Percentiles rank a stretch among this genome's conserved stretches.
phyloP scores from a whole-genome alignment of 2,888 invertebrate species.

The Spilosoma lubricipeda region DNA sequence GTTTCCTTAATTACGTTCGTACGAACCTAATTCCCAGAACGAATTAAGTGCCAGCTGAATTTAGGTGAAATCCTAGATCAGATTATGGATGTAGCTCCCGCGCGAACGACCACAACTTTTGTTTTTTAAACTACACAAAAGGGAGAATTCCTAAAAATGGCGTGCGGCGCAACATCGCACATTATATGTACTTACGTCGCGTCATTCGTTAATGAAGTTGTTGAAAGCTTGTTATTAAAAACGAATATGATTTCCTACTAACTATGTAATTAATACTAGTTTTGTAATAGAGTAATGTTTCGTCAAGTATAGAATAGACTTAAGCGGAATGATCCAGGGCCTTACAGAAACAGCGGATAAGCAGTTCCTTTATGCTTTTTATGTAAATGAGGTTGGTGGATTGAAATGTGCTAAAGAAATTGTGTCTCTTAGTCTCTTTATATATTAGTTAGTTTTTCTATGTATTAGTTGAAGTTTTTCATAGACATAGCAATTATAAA shows the following conservation, averaged over 20 bases:
- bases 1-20: conserved; percentile 83
- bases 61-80: conserved; percentile 72
- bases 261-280: too few relatives aligned
- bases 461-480: too few relatives aligned
- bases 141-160: conserved; percentile 32
- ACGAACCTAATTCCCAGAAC: conserved; percentile 81
- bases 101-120: conserved; percentile 29
- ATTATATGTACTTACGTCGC: neutral
- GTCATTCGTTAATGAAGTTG: neutral
- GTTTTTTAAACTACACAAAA: conserved; percentile 40
- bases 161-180: neutral
- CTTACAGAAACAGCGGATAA: too few relatives aligned
- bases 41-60: conserved; percentile 77
- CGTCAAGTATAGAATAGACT: too few relatives aligned
- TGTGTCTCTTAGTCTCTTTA: too few relatives aligned
- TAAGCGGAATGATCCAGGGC: too few relatives aligned
- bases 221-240: neutral
- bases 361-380: too few relatives aligned
- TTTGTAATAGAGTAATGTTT: too few relatives aligned
- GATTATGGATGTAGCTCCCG: conserved; percentile 67
- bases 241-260: neutral
- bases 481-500: too few relatives aligned
- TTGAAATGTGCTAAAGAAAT: too few relatives aligned
- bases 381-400: too few relatives aligned
- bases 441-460: too few relatives aligned